Evolutionary conservation across 92 coral and sea anemone species (phyloP), one percentile per base, ranked within the genome.

Genomic region (Phenganax stokvisi): DNA sequence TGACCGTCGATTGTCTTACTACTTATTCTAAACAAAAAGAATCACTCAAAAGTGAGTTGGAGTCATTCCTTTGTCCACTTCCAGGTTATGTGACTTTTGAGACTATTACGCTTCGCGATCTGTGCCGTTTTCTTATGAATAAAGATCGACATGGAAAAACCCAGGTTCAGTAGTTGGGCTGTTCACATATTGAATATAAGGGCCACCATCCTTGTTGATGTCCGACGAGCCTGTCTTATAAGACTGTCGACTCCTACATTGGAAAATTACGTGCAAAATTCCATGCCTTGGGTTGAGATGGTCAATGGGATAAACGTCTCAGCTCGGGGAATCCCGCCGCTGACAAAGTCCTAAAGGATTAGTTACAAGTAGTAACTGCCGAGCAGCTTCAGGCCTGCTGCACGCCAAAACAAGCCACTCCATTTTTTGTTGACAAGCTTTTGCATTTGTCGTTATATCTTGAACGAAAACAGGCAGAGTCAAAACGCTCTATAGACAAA

Each of bases 341-440:
- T 20, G 86, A 58, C 83, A 80, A 60, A 84, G 80, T 44, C 59
- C 80, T 87, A 73, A 88, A 89, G 81, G 54, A 52, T 55, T 89
- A 80, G 53, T 81, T 84, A 12, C 76, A 70, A 60, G 53, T 76
- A 47, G 31, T 55, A 12, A 74, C 84, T 57, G 87, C 62, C 62
- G 90, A 84, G 61, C 90, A 89, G 71, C 61, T 81, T 25, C 88
- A 57, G 51, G 90, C 88, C 29, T 88, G 74, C 53, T 87, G n/a
- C 28, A 70, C 68, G 55, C 89, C 82, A 15, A 85, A 85, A 80
- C 90, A 88, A 63, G 91, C 91, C 7, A 67, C 16, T 70, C 88
- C 85, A 30, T 62, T 62, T 62, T 62, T 62, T 28, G 25, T 62
- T 13, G 20, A 62, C 25, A 62, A 62, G 20, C 17, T 62, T 7